These are phyloP conservation scores for Diorhabda elongata DNA, from an alignment of 1,140 invertebrate genomes.

Conservation along the genomic window DNA sequence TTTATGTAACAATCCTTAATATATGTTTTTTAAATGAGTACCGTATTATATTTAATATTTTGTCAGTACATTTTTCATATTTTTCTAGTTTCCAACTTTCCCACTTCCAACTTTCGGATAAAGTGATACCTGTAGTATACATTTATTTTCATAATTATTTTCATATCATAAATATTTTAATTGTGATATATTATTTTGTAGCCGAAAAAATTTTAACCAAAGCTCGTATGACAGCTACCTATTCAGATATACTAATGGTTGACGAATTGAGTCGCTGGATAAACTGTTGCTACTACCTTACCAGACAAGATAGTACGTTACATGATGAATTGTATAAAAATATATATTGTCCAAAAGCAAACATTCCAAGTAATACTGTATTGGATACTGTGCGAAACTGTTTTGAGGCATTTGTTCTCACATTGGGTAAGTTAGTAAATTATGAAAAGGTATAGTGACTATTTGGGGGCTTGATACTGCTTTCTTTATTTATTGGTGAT, in stretches of 20 bases:
- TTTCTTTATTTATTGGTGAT: too few species aligned
- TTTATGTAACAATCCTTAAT: too few species aligned
- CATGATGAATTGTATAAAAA: slow-evolving; percentile 20
- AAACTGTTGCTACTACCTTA: slow-evolving; percentile 22
- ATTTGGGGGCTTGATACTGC: too few species aligned
- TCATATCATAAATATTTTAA: too few species aligned
- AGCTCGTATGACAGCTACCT: slow-evolving; percentile 23
- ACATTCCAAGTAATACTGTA: slow-evolving; percentile 9
- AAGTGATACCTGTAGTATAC: too few species aligned
- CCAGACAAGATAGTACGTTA: slow-evolving; percentile 13
- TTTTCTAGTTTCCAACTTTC: too few species aligned
- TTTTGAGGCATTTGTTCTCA: slow-evolving; percentile 7
- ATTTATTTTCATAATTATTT: too few species aligned
- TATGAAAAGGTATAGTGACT: too few species aligned
- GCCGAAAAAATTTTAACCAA: slow-evolving; percentile 26
- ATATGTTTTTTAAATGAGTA: too few species aligned
- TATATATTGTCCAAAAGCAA: slow-evolving; percentile 9
- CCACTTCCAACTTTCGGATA: too few species aligned
- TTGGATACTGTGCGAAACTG: slow-evolving; percentile 12
- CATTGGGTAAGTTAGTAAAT: neutral
- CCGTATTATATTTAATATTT: too few species aligned
- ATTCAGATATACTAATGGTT: slow-evolving; percentile 19
- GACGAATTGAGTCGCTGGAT: slow-evolving; percentile 31
- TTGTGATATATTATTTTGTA: neutral
- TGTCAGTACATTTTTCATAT: too few species aligned